Conservation (phyloP, 2,888 invertebrate genomes). For the Tachina fera region DNA sequence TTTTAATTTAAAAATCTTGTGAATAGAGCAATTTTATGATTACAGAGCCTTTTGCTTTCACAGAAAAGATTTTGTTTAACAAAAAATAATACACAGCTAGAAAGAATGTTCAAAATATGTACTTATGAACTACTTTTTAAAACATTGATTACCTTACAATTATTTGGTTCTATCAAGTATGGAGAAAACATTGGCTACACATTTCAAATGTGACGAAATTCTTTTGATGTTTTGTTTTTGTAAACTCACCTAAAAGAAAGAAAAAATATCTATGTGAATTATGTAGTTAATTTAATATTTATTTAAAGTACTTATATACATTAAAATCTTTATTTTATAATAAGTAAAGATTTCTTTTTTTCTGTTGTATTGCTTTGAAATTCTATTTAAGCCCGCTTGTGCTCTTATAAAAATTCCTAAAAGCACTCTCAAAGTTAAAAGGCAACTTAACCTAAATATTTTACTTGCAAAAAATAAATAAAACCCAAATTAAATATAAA, state of each 20-base stretch:
- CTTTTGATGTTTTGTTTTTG: background rate
- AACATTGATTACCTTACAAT: background rate
- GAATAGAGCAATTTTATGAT: too few relatives aligned
- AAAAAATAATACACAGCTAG: too few relatives aligned
- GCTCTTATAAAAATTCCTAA: background rate
- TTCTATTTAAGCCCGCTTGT: background rate
- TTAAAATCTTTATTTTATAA: background rate
- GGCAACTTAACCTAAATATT: conserved; percentile 9
- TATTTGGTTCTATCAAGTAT: background rate
- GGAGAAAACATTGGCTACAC: background rate
- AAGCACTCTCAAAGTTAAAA: background rate
- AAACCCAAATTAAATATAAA: background rate
- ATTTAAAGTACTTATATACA: background rate
- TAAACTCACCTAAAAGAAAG: conserved; percentile 51
- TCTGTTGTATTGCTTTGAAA: background rate
- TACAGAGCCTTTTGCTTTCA: too few relatives aligned
- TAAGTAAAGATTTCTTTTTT: background rate
- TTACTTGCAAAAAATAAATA: background rate
- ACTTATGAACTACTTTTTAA: background rate
- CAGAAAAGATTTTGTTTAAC: too few relatives aligned
- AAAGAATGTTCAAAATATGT: too few relatives aligned
- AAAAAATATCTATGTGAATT: background rate
- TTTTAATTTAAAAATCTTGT: too few relatives aligned
- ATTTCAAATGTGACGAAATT: background rate
- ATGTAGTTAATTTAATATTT: conserved; percentile 2